Evolutionary conservation across 2,113 vertebrate species (phyloP).

Genomic region (Sminthopsis crassicaudata): DNA sequence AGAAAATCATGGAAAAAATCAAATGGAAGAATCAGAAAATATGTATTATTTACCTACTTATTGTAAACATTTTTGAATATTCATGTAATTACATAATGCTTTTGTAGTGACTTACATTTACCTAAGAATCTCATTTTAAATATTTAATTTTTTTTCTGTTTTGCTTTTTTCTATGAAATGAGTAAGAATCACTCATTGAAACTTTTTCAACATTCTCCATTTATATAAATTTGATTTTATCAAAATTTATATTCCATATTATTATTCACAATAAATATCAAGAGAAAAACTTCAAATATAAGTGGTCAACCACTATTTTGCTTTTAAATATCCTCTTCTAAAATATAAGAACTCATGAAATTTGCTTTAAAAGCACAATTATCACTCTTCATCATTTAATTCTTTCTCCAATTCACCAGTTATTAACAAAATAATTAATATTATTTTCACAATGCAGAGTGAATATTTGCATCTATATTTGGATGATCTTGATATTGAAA

Average conservation of each 20-base stretch:
- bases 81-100: not conserved
- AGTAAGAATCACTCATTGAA: not conserved
- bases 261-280: not conserved
- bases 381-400: not conserved
- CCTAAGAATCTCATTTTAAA: not conserved
- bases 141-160: not conserved
- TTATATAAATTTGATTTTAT: not conserved
- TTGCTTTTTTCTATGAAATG: not conserved
- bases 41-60: not conserved
- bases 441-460: not conserved
- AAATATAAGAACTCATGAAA: slow-evolving; percentile 8
- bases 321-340: slow-evolving; percentile 35
- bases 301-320: not conserved
- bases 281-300: slow-evolving; percentile 42
- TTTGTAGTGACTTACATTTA: not conserved
- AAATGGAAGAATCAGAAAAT: not conserved
- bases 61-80: not conserved
- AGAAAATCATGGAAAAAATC: not conserved
- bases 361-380: slow-evolving; percentile 27
- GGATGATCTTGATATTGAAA: slow-evolving; percentile 6
- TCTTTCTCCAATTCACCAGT: slow-evolving; percentile 29
- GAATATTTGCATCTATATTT: slow-evolving; percentile 45
- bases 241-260: not conserved
- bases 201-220: not conserved
- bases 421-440: slow-evolving; percentile 35